Conservation (phyloP, 2,888 invertebrate species). For the Saturnia japonica region DNA sequence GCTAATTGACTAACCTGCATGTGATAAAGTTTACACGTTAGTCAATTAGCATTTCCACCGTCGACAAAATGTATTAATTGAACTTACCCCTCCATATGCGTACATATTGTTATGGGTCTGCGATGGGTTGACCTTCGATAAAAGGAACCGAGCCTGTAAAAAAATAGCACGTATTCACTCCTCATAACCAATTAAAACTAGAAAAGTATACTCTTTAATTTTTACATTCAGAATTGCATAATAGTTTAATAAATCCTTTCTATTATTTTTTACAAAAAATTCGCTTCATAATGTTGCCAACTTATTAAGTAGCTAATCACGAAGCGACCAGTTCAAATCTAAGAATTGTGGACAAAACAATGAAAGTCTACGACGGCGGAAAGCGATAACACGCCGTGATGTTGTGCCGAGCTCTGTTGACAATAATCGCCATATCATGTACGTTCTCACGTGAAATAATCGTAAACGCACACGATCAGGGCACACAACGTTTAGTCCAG, state of each 20-base stretch:
- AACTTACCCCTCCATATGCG: conserved; percentile 94
- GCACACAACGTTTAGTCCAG: conserved; percentile 55
- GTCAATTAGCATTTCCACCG: too few relatives aligned
- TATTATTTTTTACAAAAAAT: background rate
- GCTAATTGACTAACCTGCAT: too few relatives aligned
- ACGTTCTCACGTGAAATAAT: conserved; percentile 62
- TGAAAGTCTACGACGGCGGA: conserved; percentile 29
- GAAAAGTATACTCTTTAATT: background rate
- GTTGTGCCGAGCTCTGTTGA: conserved; percentile 64
- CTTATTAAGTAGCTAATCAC: background rate
- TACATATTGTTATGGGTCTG: conserved; percentile 99
- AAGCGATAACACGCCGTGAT: conserved; percentile 58
- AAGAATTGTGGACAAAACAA: conserved; percentile 37
- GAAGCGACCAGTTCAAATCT: conserved; percentile 25
- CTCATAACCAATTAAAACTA: background rate
- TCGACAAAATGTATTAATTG: background rate
- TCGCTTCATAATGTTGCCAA: conserved; percentile 9
- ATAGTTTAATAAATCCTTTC: background rate
- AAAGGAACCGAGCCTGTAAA: conserved; percentile 94
- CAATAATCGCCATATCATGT: conserved; percentile 68
- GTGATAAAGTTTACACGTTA: too few relatives aligned
- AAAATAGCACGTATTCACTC: conserved; percentile 18
- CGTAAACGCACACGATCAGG: conserved; percentile 50
- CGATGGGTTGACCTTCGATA: conserved; percentile 99
- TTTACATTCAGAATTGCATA: background rate